Conservation (phyloP, 2,113 vertebrate species). For the Uropsilus gracilis region DNA sequence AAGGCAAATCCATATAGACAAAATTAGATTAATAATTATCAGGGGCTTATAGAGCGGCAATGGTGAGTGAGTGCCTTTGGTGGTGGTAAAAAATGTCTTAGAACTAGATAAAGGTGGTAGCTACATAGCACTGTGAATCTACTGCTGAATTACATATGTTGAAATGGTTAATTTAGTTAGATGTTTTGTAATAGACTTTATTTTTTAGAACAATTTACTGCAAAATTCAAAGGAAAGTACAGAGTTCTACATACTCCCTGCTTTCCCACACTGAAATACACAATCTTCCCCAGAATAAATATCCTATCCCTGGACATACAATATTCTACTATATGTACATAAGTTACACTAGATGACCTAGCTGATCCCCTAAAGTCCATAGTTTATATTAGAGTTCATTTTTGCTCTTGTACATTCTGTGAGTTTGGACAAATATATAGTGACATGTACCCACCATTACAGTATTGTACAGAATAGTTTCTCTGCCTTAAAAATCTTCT, state of each 20-base stretch:
- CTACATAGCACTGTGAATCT: not conserved
- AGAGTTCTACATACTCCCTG: not conserved
- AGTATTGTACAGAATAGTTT: not conserved
- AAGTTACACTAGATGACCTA: too few species aligned
- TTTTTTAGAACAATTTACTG: not conserved
- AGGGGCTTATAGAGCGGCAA: too few species aligned
- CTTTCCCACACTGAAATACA: not conserved
- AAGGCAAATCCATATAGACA: not conserved
- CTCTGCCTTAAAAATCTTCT: not conserved
- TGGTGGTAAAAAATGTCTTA: not conserved
- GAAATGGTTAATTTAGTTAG: not conserved
- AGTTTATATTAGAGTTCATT: not conserved
- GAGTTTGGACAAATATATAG: not conserved
- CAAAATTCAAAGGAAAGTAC: not conserved
- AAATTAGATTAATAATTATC: not conserved
- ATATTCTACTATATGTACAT: too few species aligned
- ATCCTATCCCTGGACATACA: too few species aligned
- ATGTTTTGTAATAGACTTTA: not conserved
- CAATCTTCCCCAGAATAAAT: not conserved
- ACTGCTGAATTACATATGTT: not conserved
- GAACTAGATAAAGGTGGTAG: not conserved
- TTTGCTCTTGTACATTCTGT: not conserved
- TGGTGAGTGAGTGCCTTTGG: not conserved
- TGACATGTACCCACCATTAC: not conserved
- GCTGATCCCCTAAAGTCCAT: not conserved